A percentile compares a stretch with the other conserved stretches of the same genome.
Evolutionary conservation across 2,888 invertebrate species (phyloP).

Genomic region (Campoplex nolae): DNA sequence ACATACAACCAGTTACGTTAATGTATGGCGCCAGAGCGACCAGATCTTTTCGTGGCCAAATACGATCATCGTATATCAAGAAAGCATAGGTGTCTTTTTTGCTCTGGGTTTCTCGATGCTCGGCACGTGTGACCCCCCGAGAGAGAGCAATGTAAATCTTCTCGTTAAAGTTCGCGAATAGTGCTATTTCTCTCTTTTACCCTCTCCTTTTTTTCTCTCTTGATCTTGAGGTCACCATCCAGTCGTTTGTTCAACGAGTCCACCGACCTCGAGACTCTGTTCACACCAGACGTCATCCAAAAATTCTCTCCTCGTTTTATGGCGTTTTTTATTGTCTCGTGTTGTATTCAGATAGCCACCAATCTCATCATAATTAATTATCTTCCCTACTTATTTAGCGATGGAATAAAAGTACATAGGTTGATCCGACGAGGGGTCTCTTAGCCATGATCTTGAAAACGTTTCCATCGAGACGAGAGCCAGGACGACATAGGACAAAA

Average conservation of each 20-base stretch:
- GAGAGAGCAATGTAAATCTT: conserved; percentile 73
- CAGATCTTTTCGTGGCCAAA: conserved; percentile 68
- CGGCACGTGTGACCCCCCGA: conserved; percentile 76
- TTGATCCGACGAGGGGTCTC: not conserved
- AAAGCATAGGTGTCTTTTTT: conserved; percentile 54
- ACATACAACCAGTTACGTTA: conserved; percentile 45
- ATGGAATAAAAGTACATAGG: not conserved
- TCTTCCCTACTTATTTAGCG: conserved; percentile 10
- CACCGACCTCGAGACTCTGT: conserved; percentile 61
- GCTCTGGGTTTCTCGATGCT: conserved; percentile 68
- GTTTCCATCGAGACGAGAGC: not conserved
- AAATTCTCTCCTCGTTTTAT: conserved; percentile 22
- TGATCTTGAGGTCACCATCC: conserved; percentile 31
- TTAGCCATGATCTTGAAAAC: conserved; percentile 27
- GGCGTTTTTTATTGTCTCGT: conserved; percentile 25
- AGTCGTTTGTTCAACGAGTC: conserved; percentile 45
- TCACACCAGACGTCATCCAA: conserved; percentile 45
- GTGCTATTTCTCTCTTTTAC: conserved; percentile 10
- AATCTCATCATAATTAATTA: conserved; percentile 26
- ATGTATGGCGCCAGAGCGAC: conserved; percentile 61
- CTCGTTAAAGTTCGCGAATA: conserved; percentile 71
- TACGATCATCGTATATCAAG: conserved; percentile 69
- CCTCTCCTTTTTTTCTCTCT: not conserved
- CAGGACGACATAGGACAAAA: not conserved
- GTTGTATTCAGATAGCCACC: not conserved